Percentiles rank a stretch among this genome's conserved stretches.
These are phyloP conservation scores for Andinoacara biseriatus DNA, from an alignment of 2,113 vertebrate species.

Conservation along the genomic window DNA sequence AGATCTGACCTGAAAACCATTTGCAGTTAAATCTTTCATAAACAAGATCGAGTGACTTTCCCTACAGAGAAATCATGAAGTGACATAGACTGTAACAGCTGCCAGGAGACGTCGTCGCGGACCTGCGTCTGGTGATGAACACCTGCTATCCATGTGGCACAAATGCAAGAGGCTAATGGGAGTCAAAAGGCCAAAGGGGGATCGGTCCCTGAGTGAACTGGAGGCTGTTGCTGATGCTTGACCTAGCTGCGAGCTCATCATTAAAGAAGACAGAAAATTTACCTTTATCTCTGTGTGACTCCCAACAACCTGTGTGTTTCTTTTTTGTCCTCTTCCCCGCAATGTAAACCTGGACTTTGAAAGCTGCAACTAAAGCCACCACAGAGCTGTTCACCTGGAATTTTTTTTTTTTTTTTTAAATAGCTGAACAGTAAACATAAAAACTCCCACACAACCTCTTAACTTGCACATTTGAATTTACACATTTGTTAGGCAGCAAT, in stretches of 20 bases:
- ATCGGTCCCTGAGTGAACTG: neutral
- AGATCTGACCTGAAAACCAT: conserved; percentile 48
- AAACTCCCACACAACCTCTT: conserved; percentile 45
- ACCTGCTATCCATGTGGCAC: conserved; percentile 35
- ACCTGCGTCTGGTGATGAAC: conserved; percentile 2
- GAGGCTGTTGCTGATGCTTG: neutral
- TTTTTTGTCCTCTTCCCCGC: neutral
- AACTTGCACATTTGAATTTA: conserved; percentile 20
- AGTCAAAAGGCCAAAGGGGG: conserved; percentile 32
- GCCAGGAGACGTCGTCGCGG: neutral
- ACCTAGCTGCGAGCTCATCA: conserved; percentile 2
- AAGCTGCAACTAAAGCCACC: neutral
- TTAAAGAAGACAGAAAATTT: neutral
- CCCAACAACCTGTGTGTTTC: neutral
- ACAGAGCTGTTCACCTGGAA: conserved; percentile 6
- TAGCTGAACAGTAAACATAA: conserved; percentile 18
- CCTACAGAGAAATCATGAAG: neutral
- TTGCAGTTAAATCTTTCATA: conserved; percentile 32
- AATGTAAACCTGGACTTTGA: neutral
- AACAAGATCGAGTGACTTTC: conserved; percentile 12
- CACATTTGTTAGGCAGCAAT: conserved; percentile 20
- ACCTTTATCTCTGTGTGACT: neutral
- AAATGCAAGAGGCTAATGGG: conserved; percentile 19
- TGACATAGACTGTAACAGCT: conserved; percentile 12
- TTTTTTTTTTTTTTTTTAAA: neutral